Evolutionary conservation across 2,888 invertebrate genomes (phyloP).

Genomic region (Synergus itoensis): DNA sequence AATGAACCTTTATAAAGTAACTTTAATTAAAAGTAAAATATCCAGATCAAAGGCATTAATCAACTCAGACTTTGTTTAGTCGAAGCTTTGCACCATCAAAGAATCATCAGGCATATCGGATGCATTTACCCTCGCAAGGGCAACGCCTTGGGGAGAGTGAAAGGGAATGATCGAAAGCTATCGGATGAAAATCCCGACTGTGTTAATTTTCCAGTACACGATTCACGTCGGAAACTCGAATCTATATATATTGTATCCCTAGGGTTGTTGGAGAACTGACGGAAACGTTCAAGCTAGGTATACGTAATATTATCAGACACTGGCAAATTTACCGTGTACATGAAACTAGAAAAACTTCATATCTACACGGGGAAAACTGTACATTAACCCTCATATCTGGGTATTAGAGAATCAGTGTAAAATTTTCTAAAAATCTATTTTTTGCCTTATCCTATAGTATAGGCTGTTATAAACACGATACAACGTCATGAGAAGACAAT

Average conservation of each 20-base stretch:
- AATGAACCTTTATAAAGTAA: no score
- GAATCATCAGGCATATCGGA: slow-evolving; percentile 25
- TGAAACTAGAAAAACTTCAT: background rate
- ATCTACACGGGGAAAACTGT: no score
- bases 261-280: background rate
- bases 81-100: slow-evolving; percentile 3
- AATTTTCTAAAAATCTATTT: no score
- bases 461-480: no score
- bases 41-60: background rate
- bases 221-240: slow-evolving; percentile 64
- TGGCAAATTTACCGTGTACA: background rate
- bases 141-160: slow-evolving; percentile 42
- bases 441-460: no score
- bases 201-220: slow-evolving; percentile 73
- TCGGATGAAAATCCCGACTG: slow-evolving; percentile 70
- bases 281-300: background rate
- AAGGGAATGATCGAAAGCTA: slow-evolving; percentile 56
- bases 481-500: no score
- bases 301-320: background rate
- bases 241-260: background rate
- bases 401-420: no score
- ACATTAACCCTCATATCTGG: no score
- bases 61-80: background rate
- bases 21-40: no score
- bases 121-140: background rate